Evolutionary conservation across 2,797 vertebrate genomes (phyloP), one percentile per base, ranked within the genome.

Genomic region (Erethizon dorsatum): DNA sequence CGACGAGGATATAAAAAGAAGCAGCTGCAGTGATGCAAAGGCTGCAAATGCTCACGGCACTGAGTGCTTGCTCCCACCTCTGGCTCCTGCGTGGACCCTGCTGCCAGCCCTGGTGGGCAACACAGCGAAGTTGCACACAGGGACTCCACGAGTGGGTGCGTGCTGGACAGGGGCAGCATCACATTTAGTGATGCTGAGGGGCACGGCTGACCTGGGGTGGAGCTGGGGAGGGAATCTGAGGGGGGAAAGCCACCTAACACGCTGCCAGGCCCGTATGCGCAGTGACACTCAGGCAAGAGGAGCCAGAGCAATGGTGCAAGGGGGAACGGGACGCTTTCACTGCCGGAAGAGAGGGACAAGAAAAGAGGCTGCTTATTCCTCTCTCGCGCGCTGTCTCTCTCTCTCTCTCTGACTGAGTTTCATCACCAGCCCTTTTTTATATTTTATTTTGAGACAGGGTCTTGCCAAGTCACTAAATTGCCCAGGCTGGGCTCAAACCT

Each of bases 11-110:
- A 59, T 20, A 96, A 95, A 94, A 97, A 95, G 96, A 17, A 96
- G 92, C 97, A 97, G 97, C 98, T 97, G 98, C 7, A 0, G 82
- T 24, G 91, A 86, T 0, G 83, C 79, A 94, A 95, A 83, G 69
- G 79, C 95, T 96, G 80, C 59, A 37, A 89, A 88, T 2, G 20
- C 41, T 47, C 7, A 4, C 3, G 0, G 12, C 15, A 22, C 52
- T 31, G 41, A 77, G 80, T 10, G 24, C 61, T 26, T 7, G 15
- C 83, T 71, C 7, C 5, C 3, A n/a, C 24, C 80, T 57, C 20
- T 1, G 0, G 26, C 52, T 33, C 37, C 69, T 11, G 73, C 5
- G 0, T 11, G 45, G 61, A 84, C 15, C 41, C n/a, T 31, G 31
- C 11, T 6, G 0, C 31, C 15, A 47, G 47, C 24, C 80, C 9